A percentile compares a stretch with the other conserved stretches of the same genome.
These are phyloP conservation scores for Upupa epops DNA, from an alignment of 2,113 vertebrate genomes.

Conservation along the genomic window DNA sequence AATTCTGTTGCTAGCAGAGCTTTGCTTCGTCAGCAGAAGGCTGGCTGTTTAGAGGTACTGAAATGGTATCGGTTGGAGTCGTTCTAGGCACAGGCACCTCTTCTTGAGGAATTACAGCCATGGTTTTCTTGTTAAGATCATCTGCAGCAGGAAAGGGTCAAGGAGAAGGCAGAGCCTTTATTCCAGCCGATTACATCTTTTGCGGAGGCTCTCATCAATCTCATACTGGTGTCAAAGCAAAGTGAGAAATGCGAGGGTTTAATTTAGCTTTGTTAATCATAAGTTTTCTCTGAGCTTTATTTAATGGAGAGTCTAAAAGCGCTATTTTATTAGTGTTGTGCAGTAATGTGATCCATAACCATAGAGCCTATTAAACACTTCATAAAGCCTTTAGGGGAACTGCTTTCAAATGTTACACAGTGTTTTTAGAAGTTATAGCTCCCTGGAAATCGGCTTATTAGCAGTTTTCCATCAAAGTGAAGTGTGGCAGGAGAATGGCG, in stretches of 20 bases:
- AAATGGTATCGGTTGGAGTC: neutral
- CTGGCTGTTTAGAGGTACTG: neutral
- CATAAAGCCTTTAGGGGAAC: slow-evolving; percentile 39
- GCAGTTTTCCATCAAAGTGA: slow-evolving; percentile 12
- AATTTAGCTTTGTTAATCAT: neutral
- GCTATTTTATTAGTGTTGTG: slow-evolving; percentile 31
- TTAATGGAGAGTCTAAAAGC: slow-evolving; percentile 11
- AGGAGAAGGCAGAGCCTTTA: neutral
- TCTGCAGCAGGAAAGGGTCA: neutral
- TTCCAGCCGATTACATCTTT: neutral
- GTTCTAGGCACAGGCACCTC: neutral
- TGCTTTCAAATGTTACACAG: neutral
- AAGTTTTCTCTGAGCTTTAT: neutral
- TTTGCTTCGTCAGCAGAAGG: neutral
- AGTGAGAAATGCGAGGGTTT: neutral
- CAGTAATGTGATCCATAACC: slow-evolving; percentile 28
- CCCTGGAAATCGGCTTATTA: slow-evolving; percentile 19
- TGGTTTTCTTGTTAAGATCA: neutral
- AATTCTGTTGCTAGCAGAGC: neutral
- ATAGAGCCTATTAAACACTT: slow-evolving; percentile 47
- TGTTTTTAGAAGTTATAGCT: slow-evolving; percentile 29
- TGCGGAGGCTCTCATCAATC: neutral
- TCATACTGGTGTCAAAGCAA: neutral
- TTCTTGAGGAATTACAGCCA: neutral
- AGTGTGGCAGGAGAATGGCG: neutral